phyloP scores from a whole-genome alignment of 2,888 invertebrate genomes.

The Tipula confusa region DNA sequence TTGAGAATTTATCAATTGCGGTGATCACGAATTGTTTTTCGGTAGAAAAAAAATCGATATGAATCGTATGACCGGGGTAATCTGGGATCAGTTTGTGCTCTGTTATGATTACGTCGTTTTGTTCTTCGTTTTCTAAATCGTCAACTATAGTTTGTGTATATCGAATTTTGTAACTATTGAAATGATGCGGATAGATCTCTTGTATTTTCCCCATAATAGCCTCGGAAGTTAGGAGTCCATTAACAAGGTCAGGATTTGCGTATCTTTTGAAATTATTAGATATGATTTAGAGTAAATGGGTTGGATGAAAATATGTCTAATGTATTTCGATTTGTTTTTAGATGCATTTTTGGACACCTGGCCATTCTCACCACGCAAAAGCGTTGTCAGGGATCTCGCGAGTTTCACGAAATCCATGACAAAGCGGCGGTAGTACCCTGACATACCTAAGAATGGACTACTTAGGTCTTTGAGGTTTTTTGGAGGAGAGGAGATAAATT shows the following conservation, averaged over 20 bases:
- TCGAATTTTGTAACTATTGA: background rate
- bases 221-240: background rate
- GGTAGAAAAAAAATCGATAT: no score
- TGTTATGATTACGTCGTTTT: background rate
- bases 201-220: background rate
- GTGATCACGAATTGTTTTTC: no score
- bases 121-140: no score
- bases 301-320: background rate
- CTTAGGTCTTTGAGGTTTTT: no score
- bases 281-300: background rate
- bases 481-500: no score
- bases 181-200: background rate
- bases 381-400: no score
- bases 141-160: no score
- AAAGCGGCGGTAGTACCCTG: no score
- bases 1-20: no score
- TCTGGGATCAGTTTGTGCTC: background rate
- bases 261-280: background rate
- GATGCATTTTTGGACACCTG: background rate
- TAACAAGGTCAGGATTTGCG: background rate
- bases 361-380: background rate
- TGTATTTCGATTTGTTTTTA: background rate
- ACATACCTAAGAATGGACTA: no score
- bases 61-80: no score
- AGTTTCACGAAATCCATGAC: no score